Base-by-base conservation (phyloP, 2,113 vertebrate genomes). In the Scytalopus superciliaris region DNA sequence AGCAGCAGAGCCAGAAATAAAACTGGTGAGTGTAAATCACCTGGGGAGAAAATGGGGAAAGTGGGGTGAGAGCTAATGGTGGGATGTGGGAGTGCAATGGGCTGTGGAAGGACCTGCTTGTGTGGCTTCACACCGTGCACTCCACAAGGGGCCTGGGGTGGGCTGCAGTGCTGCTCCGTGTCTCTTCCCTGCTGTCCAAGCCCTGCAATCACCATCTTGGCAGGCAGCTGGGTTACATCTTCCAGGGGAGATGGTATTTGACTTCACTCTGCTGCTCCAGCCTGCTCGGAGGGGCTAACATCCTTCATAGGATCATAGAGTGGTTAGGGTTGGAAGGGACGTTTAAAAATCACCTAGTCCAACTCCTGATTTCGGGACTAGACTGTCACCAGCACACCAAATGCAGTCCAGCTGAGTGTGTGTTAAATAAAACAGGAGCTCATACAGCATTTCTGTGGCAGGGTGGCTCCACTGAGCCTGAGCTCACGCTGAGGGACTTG, bases 81-180 rank as follows among this genome's bases (percentile, higher is more conserved):
- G 2, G 49, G 44, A 27, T 16, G 42, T 1, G 2, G 25, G 14
- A 4, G 19, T 1, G 2, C 1, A 6, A 10, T 3, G 24, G 27
- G 28, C 35, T 52, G 57, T 13, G 75, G n/a, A 21, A 12, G 56
- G 70, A 33, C 25, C 47, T 13, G 6, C 49, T 37, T 5, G 31
- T 2, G 4, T 7, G 47, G 24, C 42, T 50, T 44, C 11, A 31
- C 31, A 2, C 47, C 3, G 3, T 4, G 63, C 24, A 5, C 7
- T 59, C 44, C 14, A 1, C 0, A 5, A 25, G 7, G 35, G 35
- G 30, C 8, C 44, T 25, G 57, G 28, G 19, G 23, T 15, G 73
- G n/a, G 30, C 39, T 25, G 33, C 7, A 10, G n/a, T 1, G 14
- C 9, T 33, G 45, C 28, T 49, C 28, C 1, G 1, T 17, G 33